phyloP scores from a whole-genome alignment of 30 jellyfish, hydroid and myxozoan genomes.

The Aurelia sp. region DNA sequence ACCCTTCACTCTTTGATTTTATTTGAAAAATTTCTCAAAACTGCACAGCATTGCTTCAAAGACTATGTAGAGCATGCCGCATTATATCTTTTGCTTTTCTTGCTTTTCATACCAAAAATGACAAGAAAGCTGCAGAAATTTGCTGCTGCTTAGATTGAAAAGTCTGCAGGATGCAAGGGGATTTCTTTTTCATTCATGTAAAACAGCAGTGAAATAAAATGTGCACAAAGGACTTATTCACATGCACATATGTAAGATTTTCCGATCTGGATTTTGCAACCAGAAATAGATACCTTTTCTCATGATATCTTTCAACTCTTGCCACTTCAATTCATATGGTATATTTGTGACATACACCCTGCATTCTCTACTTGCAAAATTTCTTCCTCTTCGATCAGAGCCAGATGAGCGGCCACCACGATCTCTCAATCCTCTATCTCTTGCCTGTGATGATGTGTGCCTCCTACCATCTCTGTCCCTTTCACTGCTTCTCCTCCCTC shows the following conservation, averaged over 20 bases:
- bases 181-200: no score
- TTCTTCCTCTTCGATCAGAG: slow-evolving; percentile 54
- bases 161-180: no score
- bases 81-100: no score
- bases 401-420: slow-evolving; percentile 34
- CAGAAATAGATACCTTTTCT: slow-evolving; percentile 69
- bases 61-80: no score
- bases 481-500: slow-evolving; percentile 55
- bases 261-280: neutral
- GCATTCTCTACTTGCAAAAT: slow-evolving; percentile 77
- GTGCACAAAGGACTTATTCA: neutral
- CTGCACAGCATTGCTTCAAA: no score
- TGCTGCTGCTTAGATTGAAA: no score
- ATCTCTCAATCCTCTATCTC: slow-evolving; percentile 39
- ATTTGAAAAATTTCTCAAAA: no score
- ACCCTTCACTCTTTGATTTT: no score
- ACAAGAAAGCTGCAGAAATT: no score
- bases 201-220: neutral
- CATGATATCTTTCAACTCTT: slow-evolving; percentile 95
- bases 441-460: neutral
- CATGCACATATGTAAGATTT: neutral
- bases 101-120: no score
- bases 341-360: slow-evolving; percentile 94
- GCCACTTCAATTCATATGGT: slow-evolving; percentile 92
- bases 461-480: slow-evolving; percentile 47